Conservation (phyloP, 2,797 vertebrate genomes). For the Oophaga sylvatica region DNA sequence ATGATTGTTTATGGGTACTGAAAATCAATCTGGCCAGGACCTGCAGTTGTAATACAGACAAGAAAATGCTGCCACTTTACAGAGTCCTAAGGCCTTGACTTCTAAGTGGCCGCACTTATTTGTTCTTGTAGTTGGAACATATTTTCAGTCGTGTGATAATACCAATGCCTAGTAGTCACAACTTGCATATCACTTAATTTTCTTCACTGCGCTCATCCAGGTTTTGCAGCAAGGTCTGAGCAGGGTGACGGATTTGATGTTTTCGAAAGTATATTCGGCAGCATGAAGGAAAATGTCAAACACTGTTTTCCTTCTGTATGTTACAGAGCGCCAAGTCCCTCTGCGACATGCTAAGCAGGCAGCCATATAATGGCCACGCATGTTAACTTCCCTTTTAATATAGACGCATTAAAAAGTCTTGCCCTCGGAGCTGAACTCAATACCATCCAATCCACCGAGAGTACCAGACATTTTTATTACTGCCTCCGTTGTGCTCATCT, state of each 20-base stretch:
- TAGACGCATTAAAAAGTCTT: constrained; percentile 19
- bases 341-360: constrained; percentile 25
- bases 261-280: neutral
- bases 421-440: constrained; percentile 40
- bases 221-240: constrained; percentile 12
- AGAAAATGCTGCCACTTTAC: no score
- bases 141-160: neutral
- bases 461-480: constrained; percentile 36
- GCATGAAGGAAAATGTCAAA: constrained; percentile 27
- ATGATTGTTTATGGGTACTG: no score
- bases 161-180: neutral
- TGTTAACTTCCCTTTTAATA: constrained; percentile 42
- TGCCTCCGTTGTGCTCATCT: constrained; percentile 7
- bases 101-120: neutral
- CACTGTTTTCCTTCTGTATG: neutral
- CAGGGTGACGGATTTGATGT: constrained; percentile 27
- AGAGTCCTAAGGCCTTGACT: neutral
- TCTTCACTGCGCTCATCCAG: neutral
- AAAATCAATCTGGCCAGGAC: no score
- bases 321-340: constrained; percentile 21
- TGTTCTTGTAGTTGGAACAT: neutral
- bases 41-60: no score
- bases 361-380: constrained; percentile 21
- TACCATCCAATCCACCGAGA: constrained; percentile 5
- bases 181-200: constrained; percentile 9